Evolutionary conservation across 1,140 invertebrate genomes (phyloP).

Genomic region (Melipona quadrifasciata): DNA sequence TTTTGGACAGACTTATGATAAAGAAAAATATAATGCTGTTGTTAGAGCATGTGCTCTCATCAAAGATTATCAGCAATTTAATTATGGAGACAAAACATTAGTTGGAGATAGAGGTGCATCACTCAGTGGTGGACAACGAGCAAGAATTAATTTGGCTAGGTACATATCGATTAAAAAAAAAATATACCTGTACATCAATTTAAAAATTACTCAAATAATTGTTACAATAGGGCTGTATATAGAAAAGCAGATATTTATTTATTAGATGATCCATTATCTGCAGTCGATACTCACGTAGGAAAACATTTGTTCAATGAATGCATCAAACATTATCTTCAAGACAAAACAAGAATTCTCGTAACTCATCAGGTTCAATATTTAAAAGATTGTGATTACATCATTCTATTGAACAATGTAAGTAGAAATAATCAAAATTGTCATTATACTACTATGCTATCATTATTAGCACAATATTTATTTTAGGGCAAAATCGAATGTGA

Average conservation of each 20-base stretch:
- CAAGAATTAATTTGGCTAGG: slow-evolving; percentile 84
- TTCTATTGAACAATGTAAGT: slow-evolving; percentile 87
- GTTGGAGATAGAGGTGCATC: slow-evolving; percentile 91
- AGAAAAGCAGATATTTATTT: slow-evolving; percentile 83
- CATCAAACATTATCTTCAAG: slow-evolving; percentile 76
- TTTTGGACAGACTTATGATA: slow-evolving; percentile 87
- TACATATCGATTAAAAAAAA: slow-evolving; percentile 83
- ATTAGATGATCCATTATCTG: slow-evolving; percentile 84
- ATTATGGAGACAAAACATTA: slow-evolving; percentile 89
- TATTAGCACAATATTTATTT: slow-evolving; percentile 25
- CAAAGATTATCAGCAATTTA: slow-evolving; percentile 87
- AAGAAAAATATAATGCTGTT: slow-evolving; percentile 85
- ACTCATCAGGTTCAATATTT: slow-evolving; percentile 93
- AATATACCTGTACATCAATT: slow-evolving; percentile 59
- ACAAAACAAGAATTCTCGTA: slow-evolving; percentile 86
- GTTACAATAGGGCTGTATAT: slow-evolving; percentile 80
- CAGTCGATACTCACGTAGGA: slow-evolving; percentile 83
- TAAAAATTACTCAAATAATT: background rate
- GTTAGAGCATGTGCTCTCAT: slow-evolving; percentile 83
- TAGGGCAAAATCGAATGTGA: slow-evolving; percentile 76
- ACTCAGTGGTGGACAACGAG: slow-evolving; percentile 91
- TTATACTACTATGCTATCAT: background rate
- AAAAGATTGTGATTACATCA: slow-evolving; percentile 86
- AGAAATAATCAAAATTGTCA: background rate
- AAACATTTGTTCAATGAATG: slow-evolving; percentile 82